Base-by-base conservation (phyloP, 2,797 vertebrate genomes). In the Aselliscus stoliczkanus region DNA sequence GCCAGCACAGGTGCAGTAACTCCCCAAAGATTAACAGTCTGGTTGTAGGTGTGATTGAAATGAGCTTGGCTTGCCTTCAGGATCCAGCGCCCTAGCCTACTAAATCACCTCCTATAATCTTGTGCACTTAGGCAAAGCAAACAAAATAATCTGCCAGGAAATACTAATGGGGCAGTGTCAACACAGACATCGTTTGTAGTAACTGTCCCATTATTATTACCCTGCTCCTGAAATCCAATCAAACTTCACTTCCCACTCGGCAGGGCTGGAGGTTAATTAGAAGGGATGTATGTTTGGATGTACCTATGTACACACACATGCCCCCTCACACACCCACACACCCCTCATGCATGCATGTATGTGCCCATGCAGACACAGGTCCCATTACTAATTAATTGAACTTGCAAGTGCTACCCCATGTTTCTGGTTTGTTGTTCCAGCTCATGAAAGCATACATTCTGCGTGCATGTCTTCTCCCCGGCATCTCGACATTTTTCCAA, bases 71-170 rank as follows among this genome's bases (percentile, higher is more conserved):
- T 97, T 90, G 81, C 90, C 94, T 98, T 5, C 77, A 95, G 96
- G 96, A 98, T 89, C 77, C 65, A 58, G 65, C 39, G 96, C 96
- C 97, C 87, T 65, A 7, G 52, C 95, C 96, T 96, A 56, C 93
- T 98, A 97, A 98, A 98, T 98, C 95, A 97, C 94, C 1, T 1
- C 37, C 95, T 98, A 86, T 97, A 96, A 98, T 98, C 98, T 97
- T 95, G 72, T 96, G 97, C 97, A 96, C 84, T 98, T 97, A 96
- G 96, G 93, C 73, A 94, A 98, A 98, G 75, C 97, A 98, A 98
- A 98, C 97, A 98, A 96, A 97, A 98, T 96, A 97, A 98, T 98
- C 97, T 97, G 98, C 94, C 97, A 97, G 97, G 96, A 98, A 98
- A 97, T 94, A 94, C 93, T 97, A 98, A 97, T 92, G 97, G 96